Base-by-base conservation (phyloP, 2,888 invertebrate species). In the Celastrina argiolus region DNA sequence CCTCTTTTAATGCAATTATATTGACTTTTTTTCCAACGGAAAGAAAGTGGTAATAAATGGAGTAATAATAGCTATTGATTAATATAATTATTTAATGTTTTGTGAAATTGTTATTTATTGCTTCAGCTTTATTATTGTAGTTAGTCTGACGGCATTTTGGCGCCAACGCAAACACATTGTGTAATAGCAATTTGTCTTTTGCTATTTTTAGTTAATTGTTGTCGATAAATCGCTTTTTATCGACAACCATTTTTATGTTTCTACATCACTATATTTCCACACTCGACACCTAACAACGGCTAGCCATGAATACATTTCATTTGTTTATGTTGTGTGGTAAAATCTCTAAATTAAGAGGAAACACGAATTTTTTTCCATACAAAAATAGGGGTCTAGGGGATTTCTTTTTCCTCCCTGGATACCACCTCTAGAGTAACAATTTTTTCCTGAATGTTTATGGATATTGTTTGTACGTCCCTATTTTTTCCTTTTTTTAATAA, bases 1-100 rank as follows among this genome's bases (percentile, higher is more conserved):
- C n/a, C 56, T 14, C 18, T 22, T 61, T 39, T 61, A 39, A 61
- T 61, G 61, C 16, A 39, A 22, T 39, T 39, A 61, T 18, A 4
- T 39, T 16, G 8, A 7, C 14, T 34, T 39, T 61, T n/a, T 61
- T 59, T 26, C 34, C 12, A 22, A 18, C 39, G 26, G 61, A 39
- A 39, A 61, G 61, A 39, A 61, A 61, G 61, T 61, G 14, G 36
- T 61, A 18, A 61, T 12, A 61, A 61, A 61, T 61, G 61, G 18
- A 61, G 61, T 61, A 61, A 61, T 39, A 39, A 16, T 61, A 39
- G 61, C 18, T 36, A 61, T 61, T 61, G 4, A 61, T 36, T 61
- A 39, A 61, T 36, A 34, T 31, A 31, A 58, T 58, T 16, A 34
- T 59, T 51, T 51, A 51, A 51, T 51, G 51, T 51, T 51, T 51